Evolutionary conservation across 2,888 invertebrate genomes (phyloP).

Genomic region (Cerceris rybyensis): DNA sequence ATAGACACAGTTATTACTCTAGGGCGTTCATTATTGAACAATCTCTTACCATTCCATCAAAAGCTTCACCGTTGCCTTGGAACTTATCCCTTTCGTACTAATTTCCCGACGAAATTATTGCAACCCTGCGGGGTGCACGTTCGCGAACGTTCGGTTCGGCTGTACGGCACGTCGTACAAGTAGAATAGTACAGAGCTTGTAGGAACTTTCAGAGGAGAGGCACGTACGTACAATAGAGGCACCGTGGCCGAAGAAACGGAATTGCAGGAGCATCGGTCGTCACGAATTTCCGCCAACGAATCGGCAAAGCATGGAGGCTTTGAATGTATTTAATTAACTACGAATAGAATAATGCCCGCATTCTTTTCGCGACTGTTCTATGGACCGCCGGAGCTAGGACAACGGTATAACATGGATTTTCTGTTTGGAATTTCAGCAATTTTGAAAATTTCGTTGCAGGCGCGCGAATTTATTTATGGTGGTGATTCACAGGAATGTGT

Average conservation of each 20-base stretch:
- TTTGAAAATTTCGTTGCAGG: no score
- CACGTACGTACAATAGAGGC: slow-evolving; percentile 35
- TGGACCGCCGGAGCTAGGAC: no score
- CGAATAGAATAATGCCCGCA: not conserved
- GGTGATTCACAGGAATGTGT: no score
- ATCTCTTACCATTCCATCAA: not conserved
- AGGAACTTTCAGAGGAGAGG: slow-evolving; percentile 14
- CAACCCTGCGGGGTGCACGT: slow-evolving; percentile 29
- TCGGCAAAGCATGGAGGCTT: not conserved
- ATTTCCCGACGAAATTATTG: slow-evolving; percentile 59
- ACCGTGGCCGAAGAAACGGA: slow-evolving; percentile 33
- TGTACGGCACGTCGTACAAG: slow-evolving; percentile 36
- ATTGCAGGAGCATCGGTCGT: slow-evolving; percentile 30
- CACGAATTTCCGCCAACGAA: slow-evolving; percentile 22
- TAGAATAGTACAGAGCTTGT: slow-evolving; percentile 19
- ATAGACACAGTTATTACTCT: not conserved
- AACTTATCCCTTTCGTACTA: slow-evolving; percentile 38
- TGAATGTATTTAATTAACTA: slow-evolving; percentile 21
- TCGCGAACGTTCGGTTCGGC: slow-evolving; percentile 24
- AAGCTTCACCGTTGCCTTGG: slow-evolving; percentile 7
- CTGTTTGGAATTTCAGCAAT: no score
- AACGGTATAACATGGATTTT: no score
- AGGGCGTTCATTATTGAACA: not conserved
- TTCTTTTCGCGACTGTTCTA: not conserved
- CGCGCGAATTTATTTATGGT: no score